Conservation (phyloP, 1,140 invertebrate species). For the Eulimnadia texana region DNA sequence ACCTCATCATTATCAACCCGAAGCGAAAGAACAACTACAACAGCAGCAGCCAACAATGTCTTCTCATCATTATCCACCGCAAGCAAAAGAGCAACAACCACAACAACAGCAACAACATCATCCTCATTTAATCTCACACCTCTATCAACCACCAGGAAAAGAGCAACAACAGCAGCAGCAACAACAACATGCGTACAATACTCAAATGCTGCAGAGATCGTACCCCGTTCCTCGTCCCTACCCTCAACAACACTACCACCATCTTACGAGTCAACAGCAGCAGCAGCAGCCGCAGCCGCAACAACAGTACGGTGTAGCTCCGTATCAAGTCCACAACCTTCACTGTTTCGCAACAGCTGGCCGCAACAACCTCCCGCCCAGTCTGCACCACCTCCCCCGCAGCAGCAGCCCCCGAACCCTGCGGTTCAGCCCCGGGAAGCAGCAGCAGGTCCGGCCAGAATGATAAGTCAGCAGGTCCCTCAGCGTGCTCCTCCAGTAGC, state of each 20-base stretch:
- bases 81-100: not conserved
- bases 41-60: too few species aligned
- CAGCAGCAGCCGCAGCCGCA: not conserved
- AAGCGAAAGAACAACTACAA: too few species aligned
- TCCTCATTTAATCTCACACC: not conserved
- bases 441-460: not conserved
- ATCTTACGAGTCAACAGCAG: too few species aligned
- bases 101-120: too few species aligned
- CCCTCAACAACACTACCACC: too few species aligned
- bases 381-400: not conserved
- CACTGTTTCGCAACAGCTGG: not conserved
- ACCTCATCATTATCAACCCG: too few species aligned
- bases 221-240: too few species aligned
- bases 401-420: not conserved
- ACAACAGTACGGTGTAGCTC: not conserved
- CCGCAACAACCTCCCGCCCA: not conserved
- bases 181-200: too few species aligned
- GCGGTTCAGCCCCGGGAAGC: too few species aligned
- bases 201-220: not conserved
- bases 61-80: too few species aligned
- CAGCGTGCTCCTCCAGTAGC: slow-evolving; percentile 2
- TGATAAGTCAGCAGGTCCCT: not conserved
- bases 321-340: not conserved
- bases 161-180: not conserved
- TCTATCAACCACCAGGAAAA: not conserved